Evolutionary conservation across 2,113 vertebrate genomes (phyloP).

Genomic region (Reinhardtius hippoglossoides): DNA sequence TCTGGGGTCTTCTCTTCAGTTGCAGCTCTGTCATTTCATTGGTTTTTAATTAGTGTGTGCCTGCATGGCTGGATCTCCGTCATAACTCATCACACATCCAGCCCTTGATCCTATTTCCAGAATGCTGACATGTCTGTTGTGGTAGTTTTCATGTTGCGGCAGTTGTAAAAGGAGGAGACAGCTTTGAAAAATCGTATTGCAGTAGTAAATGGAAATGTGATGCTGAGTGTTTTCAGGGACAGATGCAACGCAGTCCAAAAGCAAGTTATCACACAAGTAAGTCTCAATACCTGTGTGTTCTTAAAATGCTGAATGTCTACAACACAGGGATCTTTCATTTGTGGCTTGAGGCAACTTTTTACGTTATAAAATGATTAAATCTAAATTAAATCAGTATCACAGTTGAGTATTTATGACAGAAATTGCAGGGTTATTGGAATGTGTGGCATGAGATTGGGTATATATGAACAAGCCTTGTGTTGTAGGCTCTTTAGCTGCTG

Average conservation of each 20-base stretch:
- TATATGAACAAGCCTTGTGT: background rate
- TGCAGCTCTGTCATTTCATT: conserved; percentile 31
- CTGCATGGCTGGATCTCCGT: conserved; percentile 43
- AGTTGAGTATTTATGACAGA: conserved; percentile 7
- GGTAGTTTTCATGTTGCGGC: conserved; percentile 68
- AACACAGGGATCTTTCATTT: background rate
- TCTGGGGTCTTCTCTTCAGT: conserved; percentile 14
- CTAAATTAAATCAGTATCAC: conserved; percentile 1
- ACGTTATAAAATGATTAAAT: background rate
- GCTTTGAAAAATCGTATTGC: conserved; percentile 44
- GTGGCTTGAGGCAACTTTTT: conserved; percentile 6
- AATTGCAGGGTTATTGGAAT: background rate
- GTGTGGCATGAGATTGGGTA: conserved; percentile 7
- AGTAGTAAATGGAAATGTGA: conserved; percentile 33
- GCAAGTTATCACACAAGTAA: background rate
- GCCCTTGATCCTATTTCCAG: conserved; percentile 58
- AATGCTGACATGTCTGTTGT: conserved; percentile 63
- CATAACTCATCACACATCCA: conserved; percentile 52
- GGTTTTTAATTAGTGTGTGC: conserved; percentile 54
- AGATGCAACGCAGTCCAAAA: conserved; percentile 16
- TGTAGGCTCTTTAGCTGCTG: background rate
- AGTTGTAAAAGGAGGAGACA: conserved; percentile 60
- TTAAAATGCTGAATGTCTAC: background rate
- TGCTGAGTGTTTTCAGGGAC: too few relatives aligned
- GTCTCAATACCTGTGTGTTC: background rate